Conservation (phyloP, 2,797 vertebrate genomes). For the Hippopotamyrus pictus region DNA sequence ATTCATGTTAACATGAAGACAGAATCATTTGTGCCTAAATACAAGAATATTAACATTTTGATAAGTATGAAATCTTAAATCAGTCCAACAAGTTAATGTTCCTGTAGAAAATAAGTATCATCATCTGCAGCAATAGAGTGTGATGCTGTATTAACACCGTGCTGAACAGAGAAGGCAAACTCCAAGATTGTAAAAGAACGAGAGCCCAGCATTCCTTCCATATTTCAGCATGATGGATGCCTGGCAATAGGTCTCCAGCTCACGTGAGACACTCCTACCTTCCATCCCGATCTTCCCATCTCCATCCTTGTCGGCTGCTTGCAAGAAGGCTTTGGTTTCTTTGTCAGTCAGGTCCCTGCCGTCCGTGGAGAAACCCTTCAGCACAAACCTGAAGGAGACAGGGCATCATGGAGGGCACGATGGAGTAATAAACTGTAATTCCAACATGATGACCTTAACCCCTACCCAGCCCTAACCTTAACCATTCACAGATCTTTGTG, state of each 20-base stretch:
- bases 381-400: slow-evolving; percentile 62
- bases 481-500: neutral
- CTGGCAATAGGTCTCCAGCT: neutral
- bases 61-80: neutral
- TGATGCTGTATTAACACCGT: neutral
- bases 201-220: neutral
- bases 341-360: slow-evolving; percentile 81
- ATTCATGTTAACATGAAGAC: neutral
- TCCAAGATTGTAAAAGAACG: neutral
- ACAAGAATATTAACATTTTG: neutral
- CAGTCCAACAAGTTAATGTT: neutral
- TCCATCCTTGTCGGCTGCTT: slow-evolving; percentile 88
- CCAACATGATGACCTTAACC: neutral
- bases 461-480: neutral
- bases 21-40: neutral
- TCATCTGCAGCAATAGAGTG: neutral
- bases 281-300: slow-evolving; percentile 92
- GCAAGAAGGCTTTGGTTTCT: slow-evolving; percentile 83
- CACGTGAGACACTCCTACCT: slow-evolving; percentile 60
- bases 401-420: neutral
- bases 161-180: neutral
- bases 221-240: neutral
- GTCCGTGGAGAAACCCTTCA: slow-evolving; percentile 77
- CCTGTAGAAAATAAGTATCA: neutral
- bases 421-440: neutral